These are phyloP conservation scores for Pachyrhynchus sulphureomaculatus DNA, from an alignment of 1,140 invertebrate genomes.

Conservation along the genomic window DNA sequence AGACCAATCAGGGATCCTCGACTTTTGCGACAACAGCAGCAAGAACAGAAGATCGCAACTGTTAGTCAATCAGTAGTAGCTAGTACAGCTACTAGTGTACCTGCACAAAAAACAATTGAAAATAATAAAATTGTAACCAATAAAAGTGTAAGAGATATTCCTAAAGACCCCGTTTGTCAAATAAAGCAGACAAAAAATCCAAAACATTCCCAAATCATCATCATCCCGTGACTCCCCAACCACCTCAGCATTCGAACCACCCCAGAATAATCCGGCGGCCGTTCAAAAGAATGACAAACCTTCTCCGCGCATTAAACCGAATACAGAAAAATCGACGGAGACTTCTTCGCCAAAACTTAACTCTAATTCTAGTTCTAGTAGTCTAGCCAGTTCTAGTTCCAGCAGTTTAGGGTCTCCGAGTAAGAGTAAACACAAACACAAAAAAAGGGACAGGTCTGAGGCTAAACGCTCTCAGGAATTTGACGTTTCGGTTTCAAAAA, in stretches of 20 bases:
- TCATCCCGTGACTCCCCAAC: constrained; percentile 48
- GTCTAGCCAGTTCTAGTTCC: constrained; percentile 10
- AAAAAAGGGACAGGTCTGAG: constrained; percentile 35
- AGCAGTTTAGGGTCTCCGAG: constrained; percentile 38
- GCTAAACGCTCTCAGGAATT: constrained; percentile 6
- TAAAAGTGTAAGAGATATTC: constrained; percentile 47
- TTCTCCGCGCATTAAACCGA: constrained; percentile 29
- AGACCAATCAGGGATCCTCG: constrained; percentile 60
- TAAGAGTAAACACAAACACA: constrained; percentile 37
- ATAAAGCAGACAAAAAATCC: constrained; percentile 47
- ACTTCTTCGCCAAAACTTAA: constrained; percentile 4
- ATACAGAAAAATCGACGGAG: neutral
- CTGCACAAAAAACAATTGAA: constrained; percentile 43
- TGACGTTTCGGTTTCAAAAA: constrained; percentile 36
- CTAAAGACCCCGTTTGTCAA: constrained; percentile 48
- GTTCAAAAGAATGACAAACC: constrained; percentile 25
- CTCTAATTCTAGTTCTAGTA: constrained; percentile 18
- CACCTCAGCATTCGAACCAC: constrained; percentile 26
- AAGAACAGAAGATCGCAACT: neutral
- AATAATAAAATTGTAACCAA: constrained; percentile 47
- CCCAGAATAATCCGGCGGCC: constrained; percentile 28
- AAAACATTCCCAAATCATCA: constrained; percentile 50
- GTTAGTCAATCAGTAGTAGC: neutral
- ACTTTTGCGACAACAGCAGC: constrained; percentile 54
- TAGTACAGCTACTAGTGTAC: constrained; percentile 9